Evolutionary conservation across 2,888 invertebrate genomes (phyloP).

Genomic region (Tinea trinotella): DNA sequence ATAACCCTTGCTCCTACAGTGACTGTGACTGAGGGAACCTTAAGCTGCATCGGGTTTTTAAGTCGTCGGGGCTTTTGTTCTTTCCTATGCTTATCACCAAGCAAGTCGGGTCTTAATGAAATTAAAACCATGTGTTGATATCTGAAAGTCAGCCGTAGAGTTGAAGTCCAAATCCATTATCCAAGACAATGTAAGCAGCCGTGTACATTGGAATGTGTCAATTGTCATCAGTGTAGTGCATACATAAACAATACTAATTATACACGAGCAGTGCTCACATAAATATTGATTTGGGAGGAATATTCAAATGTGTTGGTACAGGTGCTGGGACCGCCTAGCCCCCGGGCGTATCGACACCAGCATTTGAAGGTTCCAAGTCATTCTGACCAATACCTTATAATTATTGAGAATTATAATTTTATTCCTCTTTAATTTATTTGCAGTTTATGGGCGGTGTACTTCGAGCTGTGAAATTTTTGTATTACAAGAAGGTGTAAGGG

Average conservation of each 20-base stretch:
- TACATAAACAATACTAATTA: conserved; percentile 39
- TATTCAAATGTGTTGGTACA: conserved; percentile 52
- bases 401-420: conserved; percentile 11
- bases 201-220: conserved; percentile 11
- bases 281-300: conserved; percentile 55
- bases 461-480: no score
- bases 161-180: no score
- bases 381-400: conserved; percentile 12
- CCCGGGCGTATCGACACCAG: conserved; percentile 24
- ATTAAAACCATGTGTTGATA: no score
- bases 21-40: no score
- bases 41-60: no score
- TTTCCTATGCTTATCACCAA: no score
- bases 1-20: no score
- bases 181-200: conserved; percentile 10
- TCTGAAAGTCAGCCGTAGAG: no score
- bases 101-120: no score
- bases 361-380: background rate
- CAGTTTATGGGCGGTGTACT: background rate
- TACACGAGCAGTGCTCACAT: conserved; percentile 50
- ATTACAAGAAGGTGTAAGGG: no score
- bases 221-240: background rate
- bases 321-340: conserved; percentile 57
- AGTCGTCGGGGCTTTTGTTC: no score
- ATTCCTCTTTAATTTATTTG: background rate